These are phyloP conservation scores for Hippocampus abdominalis DNA, from an alignment of 2,113 vertebrate genomes.

Conservation along the genomic window DNA sequence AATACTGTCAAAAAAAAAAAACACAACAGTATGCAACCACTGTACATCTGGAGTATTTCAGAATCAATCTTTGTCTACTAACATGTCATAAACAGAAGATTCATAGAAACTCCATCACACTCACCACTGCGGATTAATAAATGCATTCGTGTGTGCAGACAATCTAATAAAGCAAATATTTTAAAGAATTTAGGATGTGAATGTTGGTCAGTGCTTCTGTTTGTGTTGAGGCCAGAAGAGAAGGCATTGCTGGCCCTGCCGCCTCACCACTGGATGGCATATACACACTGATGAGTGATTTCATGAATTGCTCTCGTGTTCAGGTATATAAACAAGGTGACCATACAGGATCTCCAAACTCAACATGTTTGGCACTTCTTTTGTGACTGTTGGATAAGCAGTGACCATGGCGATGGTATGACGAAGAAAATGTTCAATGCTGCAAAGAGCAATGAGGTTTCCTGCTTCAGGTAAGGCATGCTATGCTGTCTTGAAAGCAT, in stretches of 20 bases:
- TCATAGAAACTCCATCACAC: no score
- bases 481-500: not conserved
- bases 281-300: not conserved
- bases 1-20: no score
- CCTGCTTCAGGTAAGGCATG: constrained; percentile 73
- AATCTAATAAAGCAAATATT: no score
- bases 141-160: no score
- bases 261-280: not conserved
- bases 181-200: no score
- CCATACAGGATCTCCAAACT: constrained; percentile 70
- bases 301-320: not conserved
- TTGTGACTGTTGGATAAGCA: constrained; percentile 73
- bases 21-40: no score
- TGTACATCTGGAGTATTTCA: no score
- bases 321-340: constrained; percentile 74
- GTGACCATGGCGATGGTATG: constrained; percentile 55
- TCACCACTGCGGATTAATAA: no score
- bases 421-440: constrained; percentile 71
- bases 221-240: not conserved
- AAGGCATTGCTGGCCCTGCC: no score
- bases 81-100: no score
- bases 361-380: constrained; percentile 68
- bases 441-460: constrained; percentile 71
- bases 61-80: no score
- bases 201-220: not conserved